Evolutionary conservation across 2,113 vertebrate genomes (phyloP), one percentile per base, ranked within the genome.

Genomic region (Rhombomys opimus): DNA sequence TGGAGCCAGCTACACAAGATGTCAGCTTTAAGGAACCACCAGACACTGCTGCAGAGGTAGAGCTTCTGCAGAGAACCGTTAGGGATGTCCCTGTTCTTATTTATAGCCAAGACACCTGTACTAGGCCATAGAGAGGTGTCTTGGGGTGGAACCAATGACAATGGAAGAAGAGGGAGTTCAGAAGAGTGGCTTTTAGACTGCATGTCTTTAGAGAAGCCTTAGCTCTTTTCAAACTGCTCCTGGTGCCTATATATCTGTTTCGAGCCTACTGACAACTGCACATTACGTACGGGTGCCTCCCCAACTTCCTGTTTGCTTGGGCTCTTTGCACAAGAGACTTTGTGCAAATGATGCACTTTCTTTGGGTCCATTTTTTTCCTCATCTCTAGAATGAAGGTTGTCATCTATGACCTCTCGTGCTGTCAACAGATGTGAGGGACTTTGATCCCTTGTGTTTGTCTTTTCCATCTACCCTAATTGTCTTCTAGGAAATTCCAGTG

Each of bases 331-430:
- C 46, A 46, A 46, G 35, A 30, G 65, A 72, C 46, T 80, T 88
- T 61, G 17, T 38, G 22, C 63, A 88, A 84, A 13, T 88, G 32
- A 81, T 59, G 75, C 77, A 68, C 52, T 50, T 52, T 65, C 73
- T 30, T 89, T 78, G 54, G 13, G 59, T 73, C 9, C 32, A 52
- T 10, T 77, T 81, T 46, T 52, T n/a, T 87, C 0, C 30, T 50
- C 18, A 75, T 65, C 25, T 32, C 54, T 18, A 50, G 17, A 59
- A 63, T 22, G 50, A 91, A 46, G 1, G 7, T 67, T 35, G 12
- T 32, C 67, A n/a, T 8, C 3, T 5, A 20, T 46, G 12, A 89
- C 20, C 0, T 68, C 38, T 14, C n/a, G 7, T 0, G 0, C 54
- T 52, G 22, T 61, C 14, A 72, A 32, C 18, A 54, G 61, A 32